Base-by-base conservation (phyloP, 2,888 invertebrate genomes). In the Anaspis maculata region DNA sequence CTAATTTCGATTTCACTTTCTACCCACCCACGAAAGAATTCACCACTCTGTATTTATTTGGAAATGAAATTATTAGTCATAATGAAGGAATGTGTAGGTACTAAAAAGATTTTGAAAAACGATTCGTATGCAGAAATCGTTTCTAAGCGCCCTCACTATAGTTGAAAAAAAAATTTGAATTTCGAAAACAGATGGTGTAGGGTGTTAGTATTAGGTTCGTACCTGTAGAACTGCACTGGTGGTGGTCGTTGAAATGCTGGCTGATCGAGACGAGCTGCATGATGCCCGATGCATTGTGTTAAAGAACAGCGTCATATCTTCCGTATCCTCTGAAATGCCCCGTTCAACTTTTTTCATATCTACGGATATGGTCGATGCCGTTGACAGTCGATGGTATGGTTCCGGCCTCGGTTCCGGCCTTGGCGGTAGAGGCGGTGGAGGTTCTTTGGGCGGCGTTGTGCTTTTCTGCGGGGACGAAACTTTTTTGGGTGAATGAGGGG, bases 241-340 rank as follows among this genome's bases (percentile, higher is more conserved):
- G 3, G 52, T 49, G 3, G 59, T 52, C 2, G 59, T 56, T 14
- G 61, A 59, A 27, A 63, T 62, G 15, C 63, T 63, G 6, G 61
- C 61, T 2, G 62, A 62, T 39, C 62, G 48, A 3, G 62, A 56
- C 2, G 62, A 63, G 31, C 59, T 56, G 29, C 57, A 57, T 10
- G 61, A 61, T 3, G 62, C 51, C 24, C 61, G 44, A 40, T 61
- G 62, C 13, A 48, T 46, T 3, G 52, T 45, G 27, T 48, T 49
- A 39, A 57, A 56, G 15, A 51, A 49, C 13, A 47, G 28, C 21
- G 39, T 49, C n/a, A 47, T 40, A 37, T 54, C 57, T 44, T 46
- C 40, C 37, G 49, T 44, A 19, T 55, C 55, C 39, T 54, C 52
- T 16, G 54, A 54, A 13, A 50, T 45, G 22, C 46, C 42, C 24